A percentile compares a stretch with the other conserved stretches of the same genome.
phyloP scores from a whole-genome alignment of 1,140 invertebrate genomes.

The Brachionus calyciflorus region DNA sequence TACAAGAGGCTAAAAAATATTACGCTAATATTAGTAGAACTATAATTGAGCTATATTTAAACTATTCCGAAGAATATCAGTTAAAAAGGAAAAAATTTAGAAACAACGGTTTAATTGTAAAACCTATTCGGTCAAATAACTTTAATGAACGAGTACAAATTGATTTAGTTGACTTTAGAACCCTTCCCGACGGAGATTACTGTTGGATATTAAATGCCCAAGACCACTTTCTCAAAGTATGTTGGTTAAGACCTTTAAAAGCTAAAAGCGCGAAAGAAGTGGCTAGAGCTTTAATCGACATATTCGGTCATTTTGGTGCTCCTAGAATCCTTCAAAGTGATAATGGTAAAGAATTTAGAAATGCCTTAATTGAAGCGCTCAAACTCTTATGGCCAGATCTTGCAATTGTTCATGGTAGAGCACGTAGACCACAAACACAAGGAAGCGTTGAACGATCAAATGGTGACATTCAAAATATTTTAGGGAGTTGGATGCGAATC shows the following conservation, averaged over 20 bases:
- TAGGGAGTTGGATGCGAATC: not conserved
- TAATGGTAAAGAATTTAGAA: not conserved
- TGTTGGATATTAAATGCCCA: not conserved
- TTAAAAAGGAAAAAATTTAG: not conserved
- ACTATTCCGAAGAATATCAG: not conserved
- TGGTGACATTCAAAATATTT: not conserved
- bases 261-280: conserved; percentile 35
- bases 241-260: not conserved
- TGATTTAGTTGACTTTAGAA: conserved; percentile 48
- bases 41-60: not conserved
- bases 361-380: not conserved
- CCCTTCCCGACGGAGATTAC: conserved; percentile 1
- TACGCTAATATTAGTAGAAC: not conserved
- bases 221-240: conserved; percentile 13
- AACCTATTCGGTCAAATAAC: conserved; percentile 30
- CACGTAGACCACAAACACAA: not conserved
- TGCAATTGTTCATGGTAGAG: not conserved
- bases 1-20: not conserved
- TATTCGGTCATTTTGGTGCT: conserved; percentile 41
- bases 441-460: conserved; percentile 16
- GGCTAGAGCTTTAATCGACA: not conserved
- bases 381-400: not conserved
- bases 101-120: conserved; percentile 22
- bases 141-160: conserved; percentile 48
- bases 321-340: conserved; percentile 21